Conservation (phyloP, 2,888 invertebrate species). For the Meghimatium bilineatum region DNA sequence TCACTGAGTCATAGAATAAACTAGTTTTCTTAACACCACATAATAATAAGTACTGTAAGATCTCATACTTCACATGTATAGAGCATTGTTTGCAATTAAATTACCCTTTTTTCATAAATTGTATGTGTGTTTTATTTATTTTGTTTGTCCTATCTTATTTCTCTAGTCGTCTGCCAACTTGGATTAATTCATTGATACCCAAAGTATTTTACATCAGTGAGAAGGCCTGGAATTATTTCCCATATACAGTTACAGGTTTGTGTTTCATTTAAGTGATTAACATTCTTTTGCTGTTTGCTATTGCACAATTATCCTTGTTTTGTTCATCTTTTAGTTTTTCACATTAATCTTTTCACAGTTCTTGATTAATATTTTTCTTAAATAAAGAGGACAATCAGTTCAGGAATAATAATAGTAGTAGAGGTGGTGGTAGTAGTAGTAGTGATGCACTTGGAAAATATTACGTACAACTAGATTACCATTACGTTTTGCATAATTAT, state of each 20-base stretch:
- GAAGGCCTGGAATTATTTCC: constrained; percentile 96
- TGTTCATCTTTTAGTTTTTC: not conserved
- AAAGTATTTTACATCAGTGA: constrained; percentile 94
- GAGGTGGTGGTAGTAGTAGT: too few relatives aligned
- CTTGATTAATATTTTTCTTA: not conserved
- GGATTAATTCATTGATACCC: constrained; percentile 91
- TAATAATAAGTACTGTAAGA: too few relatives aligned
- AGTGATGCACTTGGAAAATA: too few relatives aligned
- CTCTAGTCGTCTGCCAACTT: constrained; percentile 89
- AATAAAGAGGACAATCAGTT: too few relatives aligned
- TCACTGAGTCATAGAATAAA: too few relatives aligned
- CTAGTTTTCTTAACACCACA: too few relatives aligned
- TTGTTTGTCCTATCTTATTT: constrained; percentile 12
- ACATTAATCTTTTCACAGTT: too few relatives aligned
- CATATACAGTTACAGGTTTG: constrained; percentile 87
- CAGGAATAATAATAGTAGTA: too few relatives aligned
- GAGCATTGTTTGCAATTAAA: too few relatives aligned
- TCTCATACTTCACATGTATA: too few relatives aligned
- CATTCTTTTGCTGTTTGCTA: not conserved
- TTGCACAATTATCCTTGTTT: not conserved
- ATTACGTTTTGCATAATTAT: too few relatives aligned
- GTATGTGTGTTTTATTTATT: not conserved
- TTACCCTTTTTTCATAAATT: not conserved
- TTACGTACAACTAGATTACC: too few relatives aligned
- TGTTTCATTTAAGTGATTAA: not conserved